Conservation (phyloP, 2,888 invertebrate species). For the Rhaphigaster nebulosa region DNA sequence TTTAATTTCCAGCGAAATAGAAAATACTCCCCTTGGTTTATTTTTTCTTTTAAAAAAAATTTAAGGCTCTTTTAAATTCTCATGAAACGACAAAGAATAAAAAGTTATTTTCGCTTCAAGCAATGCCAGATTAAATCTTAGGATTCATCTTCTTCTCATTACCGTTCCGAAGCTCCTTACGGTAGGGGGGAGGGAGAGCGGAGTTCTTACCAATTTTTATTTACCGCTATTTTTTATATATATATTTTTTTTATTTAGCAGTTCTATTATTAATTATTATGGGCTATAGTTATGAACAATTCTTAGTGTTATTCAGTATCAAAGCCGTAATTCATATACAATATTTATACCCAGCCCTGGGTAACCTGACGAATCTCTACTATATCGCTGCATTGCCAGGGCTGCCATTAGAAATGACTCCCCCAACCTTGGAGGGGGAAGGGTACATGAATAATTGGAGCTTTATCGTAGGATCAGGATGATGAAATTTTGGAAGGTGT, state of each 20-base stretch:
- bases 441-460: too few relatives aligned
- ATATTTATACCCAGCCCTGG: background rate
- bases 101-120: constrained; percentile 39
- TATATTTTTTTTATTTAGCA: background rate
- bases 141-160: constrained; percentile 46
- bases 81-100: constrained; percentile 10
- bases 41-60: background rate
- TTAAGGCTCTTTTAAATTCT: constrained; percentile 42
- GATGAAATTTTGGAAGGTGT: too few relatives aligned
- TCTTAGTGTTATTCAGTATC: background rate
- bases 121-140: constrained; percentile 44
- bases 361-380: too few relatives aligned
- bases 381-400: too few relatives aligned
- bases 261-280: background rate
- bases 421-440: too few relatives aligned
- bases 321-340: too few relatives aligned
- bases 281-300: background rate
- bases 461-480: too few relatives aligned
- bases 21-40: background rate
- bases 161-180: constrained; percentile 36
- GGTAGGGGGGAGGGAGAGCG: background rate
- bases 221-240: background rate
- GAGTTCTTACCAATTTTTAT: background rate
- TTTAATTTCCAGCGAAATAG: constrained; percentile 1
- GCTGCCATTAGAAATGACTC: too few relatives aligned